phyloP scores from a whole-genome alignment of 2,113 vertebrate species.

The Micromys minutus region DNA sequence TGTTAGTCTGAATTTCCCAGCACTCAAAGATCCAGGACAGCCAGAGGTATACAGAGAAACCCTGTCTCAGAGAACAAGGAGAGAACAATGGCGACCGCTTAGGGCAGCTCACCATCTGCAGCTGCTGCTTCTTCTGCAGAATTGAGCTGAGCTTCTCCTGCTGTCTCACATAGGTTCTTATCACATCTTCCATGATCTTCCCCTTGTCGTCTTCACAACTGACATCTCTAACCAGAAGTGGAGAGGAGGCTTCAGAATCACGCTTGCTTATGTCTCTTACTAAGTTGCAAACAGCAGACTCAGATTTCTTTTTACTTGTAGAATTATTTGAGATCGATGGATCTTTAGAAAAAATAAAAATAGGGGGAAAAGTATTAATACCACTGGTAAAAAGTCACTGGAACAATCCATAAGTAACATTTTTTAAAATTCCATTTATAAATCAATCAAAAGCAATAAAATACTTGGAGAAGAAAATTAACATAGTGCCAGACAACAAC shows the following conservation, averaged over 20 bases:
- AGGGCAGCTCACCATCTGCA: conserved; percentile 92
- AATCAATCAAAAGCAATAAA: conserved; percentile 33
- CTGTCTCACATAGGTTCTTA: conserved; percentile 96
- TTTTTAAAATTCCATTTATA: conserved; percentile 8
- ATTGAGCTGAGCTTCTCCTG: conserved; percentile 96
- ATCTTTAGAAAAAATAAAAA: conserved; percentile 83
- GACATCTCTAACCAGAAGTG: conserved; percentile 85
- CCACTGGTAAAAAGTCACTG: conserved; percentile 27
- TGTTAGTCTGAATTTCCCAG: conserved; percentile 35
- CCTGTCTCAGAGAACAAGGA: background rate
- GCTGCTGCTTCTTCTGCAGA: conserved; percentile 95
- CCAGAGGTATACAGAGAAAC: background rate
- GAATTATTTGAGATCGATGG: conserved; percentile 82
- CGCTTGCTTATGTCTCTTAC: conserved; percentile 83
- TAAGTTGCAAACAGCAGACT: conserved; percentile 76
- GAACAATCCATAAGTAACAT: conserved; percentile 41
- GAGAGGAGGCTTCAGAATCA: conserved; percentile 83
- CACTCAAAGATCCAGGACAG: background rate
- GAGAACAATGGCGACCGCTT: background rate
- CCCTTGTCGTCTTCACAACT: conserved; percentile 95
- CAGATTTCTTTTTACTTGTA: conserved; percentile 87
- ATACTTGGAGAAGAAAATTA: conserved; percentile 30
- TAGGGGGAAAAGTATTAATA: conserved; percentile 49
- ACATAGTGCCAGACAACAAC: background rate
- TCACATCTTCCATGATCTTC: conserved; percentile 96